Evolutionary conservation across 2,113 vertebrate species (phyloP), one percentile per base, ranked within the genome.

Genomic region (Fulica atra): DNA sequence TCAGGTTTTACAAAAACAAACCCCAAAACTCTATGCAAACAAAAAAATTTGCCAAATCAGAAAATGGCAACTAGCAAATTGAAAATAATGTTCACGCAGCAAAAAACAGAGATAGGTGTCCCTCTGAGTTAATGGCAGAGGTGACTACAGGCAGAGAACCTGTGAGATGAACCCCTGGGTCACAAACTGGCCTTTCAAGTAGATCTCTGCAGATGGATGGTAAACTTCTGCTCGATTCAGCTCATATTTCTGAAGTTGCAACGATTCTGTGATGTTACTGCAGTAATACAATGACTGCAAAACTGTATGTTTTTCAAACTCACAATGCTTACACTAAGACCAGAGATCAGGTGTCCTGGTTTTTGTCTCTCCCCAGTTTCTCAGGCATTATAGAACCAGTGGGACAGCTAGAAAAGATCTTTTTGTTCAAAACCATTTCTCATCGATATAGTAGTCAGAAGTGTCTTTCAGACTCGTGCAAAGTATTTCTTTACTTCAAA

Each of bases 401-500:
- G 13, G 57, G 50, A 78, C 66, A 94, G 70, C 16, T 20, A 87
- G 31, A 78, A 65, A 40, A 60, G 12, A 83, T 6, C 12, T 61
- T 79, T 89, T 74, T 79, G 8, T 53, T 92, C 90, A 69, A 61
- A 93, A 84, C 12, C 4, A 36, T 38, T 80, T 82, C 64, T 88
- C 81, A 94, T 24, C 2, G 2, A 79, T 40, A 92, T 1, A 78
- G 80, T 21, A 90, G 83, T 71, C 65, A 57, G 53, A 90, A 92
- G 42, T 57, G 68, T 65, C 88, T 88, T 95, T 93, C 85, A 93
- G 68, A 73, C 33, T 81, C 48, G 33, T 64, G 42, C 26, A 76
- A 94, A 92, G 14, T 84, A 88, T 72, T 86, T 93, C 48, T 86
- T 81, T 82, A 89, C 84, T 89, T 96, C 92, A 92, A 94, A 95